Evolutionary conservation across 2,113 vertebrate species (phyloP).

Genomic region (Lipotes vexillifer): DNA sequence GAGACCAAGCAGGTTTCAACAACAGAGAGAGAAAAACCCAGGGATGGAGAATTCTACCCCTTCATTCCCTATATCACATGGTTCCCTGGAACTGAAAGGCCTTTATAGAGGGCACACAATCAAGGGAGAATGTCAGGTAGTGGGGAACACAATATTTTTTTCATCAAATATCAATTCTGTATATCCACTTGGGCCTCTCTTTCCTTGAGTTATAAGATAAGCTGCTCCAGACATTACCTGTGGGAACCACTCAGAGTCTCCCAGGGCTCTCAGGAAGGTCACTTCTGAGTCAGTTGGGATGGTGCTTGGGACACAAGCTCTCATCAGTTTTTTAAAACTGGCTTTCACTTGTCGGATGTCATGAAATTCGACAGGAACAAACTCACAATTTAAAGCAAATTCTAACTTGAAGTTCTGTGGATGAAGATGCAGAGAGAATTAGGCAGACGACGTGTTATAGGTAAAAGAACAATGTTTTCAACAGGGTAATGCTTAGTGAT

Average conservation of each 20-base stretch:
- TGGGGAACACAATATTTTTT: neutral
- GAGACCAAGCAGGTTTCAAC: neutral
- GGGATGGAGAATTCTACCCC: neutral
- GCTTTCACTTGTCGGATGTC: slow-evolving; percentile 94
- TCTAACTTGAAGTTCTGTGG: slow-evolving; percentile 93
- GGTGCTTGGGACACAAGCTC: slow-evolving; percentile 93
- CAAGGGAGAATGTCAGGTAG: neutral
- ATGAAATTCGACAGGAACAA: slow-evolving; percentile 96
- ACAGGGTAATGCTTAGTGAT: neutral
- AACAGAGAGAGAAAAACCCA: neutral
- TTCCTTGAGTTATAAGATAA: neutral
- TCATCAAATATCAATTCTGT: neutral
- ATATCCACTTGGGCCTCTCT: neutral
- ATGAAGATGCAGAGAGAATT: slow-evolving; percentile 65
- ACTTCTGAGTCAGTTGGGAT: slow-evolving; percentile 88
- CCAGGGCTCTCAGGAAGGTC: slow-evolving; percentile 93
- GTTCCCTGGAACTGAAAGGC: neutral
- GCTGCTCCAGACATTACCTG: slow-evolving; percentile 84
- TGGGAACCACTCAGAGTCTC: slow-evolving; percentile 96
- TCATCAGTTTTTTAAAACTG: slow-evolving; percentile 96
- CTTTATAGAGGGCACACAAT: neutral
- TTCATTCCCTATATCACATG: neutral
- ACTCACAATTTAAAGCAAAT: slow-evolving; percentile 94
- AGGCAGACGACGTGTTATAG: slow-evolving; percentile 6
- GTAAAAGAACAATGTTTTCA: neutral